Percentiles rank a stretch among this genome's conserved stretches.
Evolutionary conservation across 2,797 vertebrate genomes (phyloP).

Genomic region (Sebastes nivosus): DNA sequence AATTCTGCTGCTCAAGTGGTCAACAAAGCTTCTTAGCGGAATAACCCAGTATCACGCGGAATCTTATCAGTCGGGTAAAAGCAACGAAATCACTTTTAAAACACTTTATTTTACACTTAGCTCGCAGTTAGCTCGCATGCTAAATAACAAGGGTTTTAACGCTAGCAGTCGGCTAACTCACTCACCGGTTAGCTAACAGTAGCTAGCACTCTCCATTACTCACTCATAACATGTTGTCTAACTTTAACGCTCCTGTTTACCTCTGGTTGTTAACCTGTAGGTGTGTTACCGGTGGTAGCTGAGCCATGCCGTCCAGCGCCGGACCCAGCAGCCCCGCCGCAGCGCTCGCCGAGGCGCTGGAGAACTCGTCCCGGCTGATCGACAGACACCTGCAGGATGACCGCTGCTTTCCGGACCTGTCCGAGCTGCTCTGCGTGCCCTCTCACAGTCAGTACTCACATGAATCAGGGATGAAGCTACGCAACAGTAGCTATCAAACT

Average conservation of each 20-base stretch:
- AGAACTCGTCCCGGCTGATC: constrained; percentile 88
- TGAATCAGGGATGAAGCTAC: too few relatives aligned
- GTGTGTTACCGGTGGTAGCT: constrained; percentile 22
- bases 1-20: background rate
- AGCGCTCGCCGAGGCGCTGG: constrained; percentile 87
- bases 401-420: constrained; percentile 93
- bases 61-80: constrained; percentile 46
- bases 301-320: constrained; percentile 86
- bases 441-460: constrained; percentile 88
- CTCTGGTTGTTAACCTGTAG: background rate
- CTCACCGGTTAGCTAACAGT: background rate
- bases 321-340: constrained; percentile 80
- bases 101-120: constrained; percentile 7
- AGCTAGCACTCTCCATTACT: background rate
- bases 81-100: background rate
- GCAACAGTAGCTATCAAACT: background rate
- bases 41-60: background rate
- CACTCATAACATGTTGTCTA: fast-evolving
- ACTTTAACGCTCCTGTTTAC: background rate
- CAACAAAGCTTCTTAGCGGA: background rate
- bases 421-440: constrained; percentile 89
- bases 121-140: constrained; percentile 49
- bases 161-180: constrained; percentile 30
- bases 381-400: constrained; percentile 92
- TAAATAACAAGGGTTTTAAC: constrained; percentile 2